Percentiles rank a stretch among this genome's conserved stretches.
phyloP scores from a whole-genome alignment of 2,888 invertebrate genomes.

The Nebria brevicollis region DNA sequence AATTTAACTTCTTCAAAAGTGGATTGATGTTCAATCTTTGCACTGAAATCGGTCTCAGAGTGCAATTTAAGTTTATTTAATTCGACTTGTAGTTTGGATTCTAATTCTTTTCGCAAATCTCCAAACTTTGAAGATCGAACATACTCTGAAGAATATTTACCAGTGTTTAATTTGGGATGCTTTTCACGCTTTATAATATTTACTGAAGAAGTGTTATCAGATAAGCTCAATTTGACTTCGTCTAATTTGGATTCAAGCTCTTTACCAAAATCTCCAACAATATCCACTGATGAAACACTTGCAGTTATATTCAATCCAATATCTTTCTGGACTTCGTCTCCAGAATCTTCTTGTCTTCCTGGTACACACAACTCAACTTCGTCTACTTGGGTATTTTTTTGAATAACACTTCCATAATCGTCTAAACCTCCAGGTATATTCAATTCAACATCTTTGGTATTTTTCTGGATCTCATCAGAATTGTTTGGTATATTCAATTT shows the following conservation, averaged over 20 bases:
- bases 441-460: not conserved
- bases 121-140: not conserved
- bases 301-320: conserved; percentile 35
- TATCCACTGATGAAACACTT: conserved; percentile 62
- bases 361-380: too few species aligned
- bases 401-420: not conserved
- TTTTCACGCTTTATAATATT: not conserved
- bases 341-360: not conserved
- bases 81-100: too few species aligned
- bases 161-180: too few species aligned
- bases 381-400: not conserved
- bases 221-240: not conserved
- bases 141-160: too few species aligned
- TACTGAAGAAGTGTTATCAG: not conserved
- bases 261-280: conserved; percentile 70
- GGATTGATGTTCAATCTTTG: too few species aligned
- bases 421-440: not conserved
- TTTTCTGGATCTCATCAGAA: not conserved
- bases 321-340: not conserved
- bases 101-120: not conserved
- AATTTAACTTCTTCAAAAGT: conserved; percentile 37
- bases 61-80: too few species aligned
- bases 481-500: not conserved
- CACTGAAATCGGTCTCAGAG: too few species aligned
- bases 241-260: conserved; percentile 70